These are phyloP conservation scores for Ostrea denselamellosa DNA, from an alignment of 1,140 invertebrate genomes.

Conservation along the genomic window DNA sequence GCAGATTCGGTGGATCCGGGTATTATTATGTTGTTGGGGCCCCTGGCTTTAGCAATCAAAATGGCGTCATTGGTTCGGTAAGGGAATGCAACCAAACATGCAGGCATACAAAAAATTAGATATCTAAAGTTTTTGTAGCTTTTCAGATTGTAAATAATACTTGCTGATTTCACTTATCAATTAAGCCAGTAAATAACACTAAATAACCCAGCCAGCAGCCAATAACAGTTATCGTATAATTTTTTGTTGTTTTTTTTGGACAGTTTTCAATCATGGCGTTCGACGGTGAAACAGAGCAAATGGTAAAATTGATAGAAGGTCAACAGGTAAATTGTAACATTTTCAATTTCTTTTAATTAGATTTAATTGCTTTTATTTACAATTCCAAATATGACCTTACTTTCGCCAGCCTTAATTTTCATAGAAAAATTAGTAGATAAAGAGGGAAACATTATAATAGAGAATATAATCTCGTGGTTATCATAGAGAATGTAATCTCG, in stretches of 20 bases:
- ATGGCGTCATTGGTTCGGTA: slow-evolving; percentile 13
- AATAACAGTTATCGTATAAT: not conserved
- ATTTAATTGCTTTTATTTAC: too few relatives aligned
- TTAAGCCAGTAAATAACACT: not conserved
- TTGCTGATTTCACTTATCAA: not conserved
- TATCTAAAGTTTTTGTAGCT: too few relatives aligned
- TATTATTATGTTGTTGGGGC: slow-evolving; percentile 1
- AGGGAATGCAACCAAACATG: not conserved
- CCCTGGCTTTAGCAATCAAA: not conserved
- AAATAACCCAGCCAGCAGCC: too few relatives aligned
- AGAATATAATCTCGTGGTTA: too few relatives aligned
- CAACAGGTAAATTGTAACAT: not conserved
- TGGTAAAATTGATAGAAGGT: slow-evolving; percentile 1
- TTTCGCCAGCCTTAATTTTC: too few relatives aligned
- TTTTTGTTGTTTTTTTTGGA: not conserved
- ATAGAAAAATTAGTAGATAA: too few relatives aligned
- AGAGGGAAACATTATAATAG: too few relatives aligned
- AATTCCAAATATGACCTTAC: too few relatives aligned
- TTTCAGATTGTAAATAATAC: not conserved
- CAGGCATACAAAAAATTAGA: too few relatives aligned
- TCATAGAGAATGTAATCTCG: too few relatives aligned
- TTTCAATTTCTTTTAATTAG: too few relatives aligned
- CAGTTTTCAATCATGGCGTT: not conserved
- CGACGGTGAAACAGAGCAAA: not conserved
- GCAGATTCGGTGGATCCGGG: not conserved